A percentile compares a stretch with the other conserved stretches of the same genome.
These are phyloP conservation scores for Butastur rufipennis DNA, from an alignment of 2,113 vertebrate genomes.

Conservation along the genomic window DNA sequence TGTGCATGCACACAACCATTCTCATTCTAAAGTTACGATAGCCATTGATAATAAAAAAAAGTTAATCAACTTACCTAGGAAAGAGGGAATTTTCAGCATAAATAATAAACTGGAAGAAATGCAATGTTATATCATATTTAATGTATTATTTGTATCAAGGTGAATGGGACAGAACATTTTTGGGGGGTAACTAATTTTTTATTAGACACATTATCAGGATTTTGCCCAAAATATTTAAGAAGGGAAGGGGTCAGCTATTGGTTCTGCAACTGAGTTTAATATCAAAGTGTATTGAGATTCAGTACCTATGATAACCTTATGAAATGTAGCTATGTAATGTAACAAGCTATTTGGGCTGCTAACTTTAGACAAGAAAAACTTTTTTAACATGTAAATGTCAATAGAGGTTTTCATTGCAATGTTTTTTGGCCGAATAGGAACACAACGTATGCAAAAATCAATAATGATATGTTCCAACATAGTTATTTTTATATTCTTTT, in stretches of 20 bases:
- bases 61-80: background rate
- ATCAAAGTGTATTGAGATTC: background rate
- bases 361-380: background rate
- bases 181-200: accelerated
- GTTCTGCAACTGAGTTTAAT: background rate
- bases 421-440: background rate
- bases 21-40: background rate
- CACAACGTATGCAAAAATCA: background rate
- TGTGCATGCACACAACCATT: background rate
- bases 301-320: background rate
- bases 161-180: background rate
- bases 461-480: background rate
- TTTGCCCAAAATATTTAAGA: background rate
- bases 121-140: background rate
- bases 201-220: background rate
- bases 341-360: background rate
- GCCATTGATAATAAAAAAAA: background rate
- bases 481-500: background rate
- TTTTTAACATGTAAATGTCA: background rate
- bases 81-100: background rate
- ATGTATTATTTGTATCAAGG: background rate
- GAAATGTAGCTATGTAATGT: background rate
- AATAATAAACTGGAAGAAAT: background rate
- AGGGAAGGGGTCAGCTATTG: background rate
- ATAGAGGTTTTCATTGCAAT: background rate